Evolutionary conservation across 2,888 invertebrate species (phyloP), one percentile per base, ranked within the genome.

Genomic region (Notocelia uddmanniana): DNA sequence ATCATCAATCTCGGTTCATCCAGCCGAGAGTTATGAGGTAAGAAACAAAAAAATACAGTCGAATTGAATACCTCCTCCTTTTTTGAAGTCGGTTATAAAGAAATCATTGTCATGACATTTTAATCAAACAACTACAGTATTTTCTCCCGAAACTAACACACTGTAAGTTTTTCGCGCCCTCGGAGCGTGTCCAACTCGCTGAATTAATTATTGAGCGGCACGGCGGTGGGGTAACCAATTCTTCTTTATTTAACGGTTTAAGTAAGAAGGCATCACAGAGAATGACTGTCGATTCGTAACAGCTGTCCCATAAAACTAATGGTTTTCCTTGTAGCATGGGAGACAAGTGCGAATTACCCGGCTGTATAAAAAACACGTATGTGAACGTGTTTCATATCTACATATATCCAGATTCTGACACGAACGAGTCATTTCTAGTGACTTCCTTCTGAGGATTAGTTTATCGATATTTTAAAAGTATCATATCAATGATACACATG

Each of bases 261-360:
- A 15, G 15, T 11, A 57, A 31, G 18, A 18, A 34, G 11, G 18
- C 57, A 18, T n/a, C 18, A 57, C 8, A 31, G 57, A 18, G 18
- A 31, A 31, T 3, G 57, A 8, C 18, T 31, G 10, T 57, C 31
- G 57, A 57, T 34, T 34, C 11, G n/a, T 10, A 31, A 18, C 31
- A 57, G 57, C 31, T 57, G 57, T 57, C 26, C n/a, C 5, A 18
- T 8, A 34, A 18, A 18, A 57, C 31, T 18, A 57, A 57, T 57
- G 34, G 18, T 31, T 31, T 26, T 57, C 26, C 18, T 57, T 57
- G 57, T 57, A 57, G 57, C 11, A 15, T 11, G 23, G 26, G 23
- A 55, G 3, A n/a, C 26, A n/a, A 55, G 0, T 6, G n/a, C 8
- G 8, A 55, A 15, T 55, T 55, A 5, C 5, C 6, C 55, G 8